Evolutionary conservation across 1,140 invertebrate genomes (phyloP), one percentile per base, ranked within the genome.

Genomic region (Formica selysi): DNA sequence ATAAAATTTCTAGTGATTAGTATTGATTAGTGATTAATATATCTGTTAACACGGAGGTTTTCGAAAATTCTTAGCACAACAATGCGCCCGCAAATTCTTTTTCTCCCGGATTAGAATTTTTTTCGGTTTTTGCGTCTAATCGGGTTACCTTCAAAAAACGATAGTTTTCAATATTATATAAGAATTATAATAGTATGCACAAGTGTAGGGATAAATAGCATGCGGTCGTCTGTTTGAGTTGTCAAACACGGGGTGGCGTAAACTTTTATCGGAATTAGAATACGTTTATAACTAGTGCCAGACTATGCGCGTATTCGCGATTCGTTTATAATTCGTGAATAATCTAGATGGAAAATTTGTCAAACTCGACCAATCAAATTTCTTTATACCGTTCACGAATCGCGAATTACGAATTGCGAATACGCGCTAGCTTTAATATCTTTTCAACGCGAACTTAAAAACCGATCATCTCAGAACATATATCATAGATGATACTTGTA

Each of bases 251-350:
- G 74, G 13, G 73, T 62, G 73, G 41, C 71, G 70, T 62, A 19
- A 54, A 59, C 80, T 86, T 91, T 92, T 93, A 85, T 91, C 3
- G 79, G 89, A 90, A 92, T 93, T 91, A 92, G 76, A 38, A 44
- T 76, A 84, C 16, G 88, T 87, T 88, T 79, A 81, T 88, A 68
- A 1, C 8, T 41, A 44, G 11, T 0, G 10, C 2, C 10, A 44
- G 41, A 73, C 57, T 73, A 73, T 73, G 87, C 38, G 38, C 7
- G 41, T 44, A 13, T 44, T 38, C 38, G 7, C 38, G 7, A 38
- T 38, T 44, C 41, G 41, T 44, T 44, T 44, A 11, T 44, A 44
- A 44, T 44, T 44, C 41, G 10, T 11, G 10, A 44, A 10, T 44
- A 44, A 8, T 3, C 1, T 44, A 8, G 10, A 44, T 44, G 10